Evolutionary conservation across 2,113 vertebrate genomes (phyloP), one percentile per base, ranked within the genome.

Genomic region (Polyodon spathula): DNA sequence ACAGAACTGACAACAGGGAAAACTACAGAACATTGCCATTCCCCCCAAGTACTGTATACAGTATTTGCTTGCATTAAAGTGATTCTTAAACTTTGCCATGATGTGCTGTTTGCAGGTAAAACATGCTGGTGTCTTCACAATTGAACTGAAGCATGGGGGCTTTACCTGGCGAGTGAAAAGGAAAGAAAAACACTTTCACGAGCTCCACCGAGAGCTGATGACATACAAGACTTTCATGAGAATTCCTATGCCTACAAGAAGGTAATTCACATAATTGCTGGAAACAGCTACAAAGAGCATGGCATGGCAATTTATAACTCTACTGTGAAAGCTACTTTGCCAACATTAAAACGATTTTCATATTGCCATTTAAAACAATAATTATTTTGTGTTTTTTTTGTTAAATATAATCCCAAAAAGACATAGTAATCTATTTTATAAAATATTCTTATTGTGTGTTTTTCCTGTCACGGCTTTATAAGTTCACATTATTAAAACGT

Each of bases 141-240:
- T 98, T 1, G 92, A 98, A 70, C 66, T 98, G 78, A 93, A 78
- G 46, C 96, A 98, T 7, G 93, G 93, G 2, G 90, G 93, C 73
- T 98, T 97, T 58, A 92, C 81, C 0, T 98, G 95, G 96, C 72
- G 90, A 10, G 91, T 98, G 63, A 98, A 97, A 77, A 93, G 86
- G 77, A 98, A 97, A 76, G 95, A 90, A 83, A 97, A 94, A 61
- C 93, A 97, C 80, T 98, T 98, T 69, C 78, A 94, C 73, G 96
- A 98, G 7, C 89, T 98, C 10, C 96, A 98, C 78, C 76, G 89
- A 73, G 96, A 98, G 65, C 84, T 98, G 55, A 78, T 93, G 61
- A 89, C 90, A 12, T 98, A 97, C 78, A 98, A 97, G 86, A 90
- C 95, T 62, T 87, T 99, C 1, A 87, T 97, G 66, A 92, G 90